Base-by-base conservation (phyloP, 2,888 invertebrate genomes). In the Cheilosia scutellata region DNA sequence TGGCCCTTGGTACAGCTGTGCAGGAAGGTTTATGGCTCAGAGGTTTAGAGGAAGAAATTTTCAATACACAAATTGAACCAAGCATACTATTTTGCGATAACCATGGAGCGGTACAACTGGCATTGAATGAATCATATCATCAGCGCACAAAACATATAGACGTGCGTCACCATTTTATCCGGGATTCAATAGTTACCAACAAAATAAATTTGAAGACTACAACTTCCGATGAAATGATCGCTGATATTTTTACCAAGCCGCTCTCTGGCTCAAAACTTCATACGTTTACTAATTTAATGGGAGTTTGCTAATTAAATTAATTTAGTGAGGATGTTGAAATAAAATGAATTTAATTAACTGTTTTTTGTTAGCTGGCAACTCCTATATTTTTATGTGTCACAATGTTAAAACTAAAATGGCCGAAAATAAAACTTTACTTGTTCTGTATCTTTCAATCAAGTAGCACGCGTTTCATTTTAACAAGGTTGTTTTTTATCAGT, bases 11-110 rank as follows among this genome's bases (percentile, higher is more conserved):
- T 37, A 29, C 31, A 49, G 62, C 72, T 37, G 58, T 58, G 29
- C 47, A 62, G 53, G 51, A 72, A 11, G 72, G 44, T 16, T 40
- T 62, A 7, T 63, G 53, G 25, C 27, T 75, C 7, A 65, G 57
- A 33, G 29, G 74, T 20, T 16, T 63, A 53, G 20, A 55, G 31
- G 55, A 16, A 25, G 47, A 74, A 9, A 55, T 63, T 55, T 47
- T 47, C 16, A n/a, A n/a, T n/a, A 47, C 16, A 16, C 16, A 20
- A 2, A 1, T 6, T 5, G 2, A 6, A n/a, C 4, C 47, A n/a
- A n/a, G n/a, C n/a, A n/a, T n/a, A 47, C 20, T n/a, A n/a, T 47
- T 47, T 47, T 47, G 47, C 9, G 40, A 40, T n/a, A 40, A 40
- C 13, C 40, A 40, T 40, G 40, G 40, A 13, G 13, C 40, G 4